Conservation (phyloP, 2,113 vertebrate genomes). For the Pedionomus torquatus region DNA sequence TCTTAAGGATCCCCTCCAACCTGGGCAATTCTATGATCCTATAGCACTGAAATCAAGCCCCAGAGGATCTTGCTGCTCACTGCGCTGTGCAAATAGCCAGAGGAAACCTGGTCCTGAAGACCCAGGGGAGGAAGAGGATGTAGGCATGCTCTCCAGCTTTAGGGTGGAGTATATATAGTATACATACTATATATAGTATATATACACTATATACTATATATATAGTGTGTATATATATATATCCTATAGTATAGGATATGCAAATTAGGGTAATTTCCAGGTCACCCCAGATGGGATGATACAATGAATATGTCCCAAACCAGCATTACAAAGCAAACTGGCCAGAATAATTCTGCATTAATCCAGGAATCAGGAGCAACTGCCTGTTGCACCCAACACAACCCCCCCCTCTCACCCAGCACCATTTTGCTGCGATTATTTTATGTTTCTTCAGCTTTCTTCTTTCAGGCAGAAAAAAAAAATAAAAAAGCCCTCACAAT, state of each 20-base stretch:
- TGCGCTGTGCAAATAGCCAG: not conserved
- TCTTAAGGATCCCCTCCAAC: no score
- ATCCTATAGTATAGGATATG: no score
- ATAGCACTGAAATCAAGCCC: not conserved
- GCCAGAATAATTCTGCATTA: accelerated
- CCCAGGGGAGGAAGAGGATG: not conserved
- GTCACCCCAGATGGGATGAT: not conserved
- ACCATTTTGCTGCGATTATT: not conserved
- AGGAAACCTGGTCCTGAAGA: not conserved
- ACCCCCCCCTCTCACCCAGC: not conserved
- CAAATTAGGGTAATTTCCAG: no score
- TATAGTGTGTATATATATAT: no score
- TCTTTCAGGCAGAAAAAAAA: not conserved
- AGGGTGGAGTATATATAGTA: no score
- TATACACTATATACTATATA: no score
- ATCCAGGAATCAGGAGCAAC: not conserved
- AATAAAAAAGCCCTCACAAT: not conserved
- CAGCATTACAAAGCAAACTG: not conserved
- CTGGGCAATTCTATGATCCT: no score
- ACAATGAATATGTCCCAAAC: not conserved
- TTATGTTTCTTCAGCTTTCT: not conserved
- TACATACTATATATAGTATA: no score
- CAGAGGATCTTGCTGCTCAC: not conserved
- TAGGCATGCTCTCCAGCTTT: not conserved
- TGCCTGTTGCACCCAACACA: not conserved